Evolutionary conservation across 2,113 vertebrate species (phyloP), one percentile per base, ranked within the genome.

Genomic region (Sebastes schlegelii): DNA sequence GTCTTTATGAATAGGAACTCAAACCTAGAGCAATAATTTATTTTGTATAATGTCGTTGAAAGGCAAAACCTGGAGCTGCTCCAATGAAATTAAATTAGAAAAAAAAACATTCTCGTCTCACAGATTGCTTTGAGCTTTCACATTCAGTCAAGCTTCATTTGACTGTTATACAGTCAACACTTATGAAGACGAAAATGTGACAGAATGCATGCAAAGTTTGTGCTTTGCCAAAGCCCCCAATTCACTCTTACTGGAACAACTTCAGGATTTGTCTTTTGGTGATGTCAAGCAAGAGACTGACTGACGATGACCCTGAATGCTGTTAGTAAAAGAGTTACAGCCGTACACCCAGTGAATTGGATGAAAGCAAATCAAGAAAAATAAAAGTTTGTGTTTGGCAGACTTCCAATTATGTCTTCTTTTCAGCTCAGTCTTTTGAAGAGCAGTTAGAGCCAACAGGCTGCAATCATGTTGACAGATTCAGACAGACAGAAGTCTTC

Each of bases 161-260:
- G 57, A 67, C 3, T 80, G 60, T 82, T 16, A 7, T 34, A 26
- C 40, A n/a, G 54, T 75, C 62, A 77, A 74, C 46, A 57, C 71
- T 79, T 81, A 85, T 63, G 6, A 48, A 68, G 72, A 21, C 5
- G 46, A 63, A 79, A 80, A 85, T 62, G 13, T 69, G 71, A 61
- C 78, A 74, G 55, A 34, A 40, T 70, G 23, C 74, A 23, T 13
- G 0, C 14, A 52, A 72, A 66, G 65, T 85, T 74, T 40, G 65
- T 48, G 52, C 54, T 76, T 72, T 64, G 48, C 80, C 73, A 79
- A 74, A 65, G 62, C 58, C 17, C 66, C 12, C 49, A 72, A 12
- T 72, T 89, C 43, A 57, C 14, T 79, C 7, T 63, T 72, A 46
- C 45, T 62, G 60, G 58, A 76, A 19, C 5, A 42, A 76, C 49